These are phyloP conservation scores for Tricholaema leucomelas DNA, from an alignment of 2,113 vertebrate species.

Conservation along the genomic window DNA sequence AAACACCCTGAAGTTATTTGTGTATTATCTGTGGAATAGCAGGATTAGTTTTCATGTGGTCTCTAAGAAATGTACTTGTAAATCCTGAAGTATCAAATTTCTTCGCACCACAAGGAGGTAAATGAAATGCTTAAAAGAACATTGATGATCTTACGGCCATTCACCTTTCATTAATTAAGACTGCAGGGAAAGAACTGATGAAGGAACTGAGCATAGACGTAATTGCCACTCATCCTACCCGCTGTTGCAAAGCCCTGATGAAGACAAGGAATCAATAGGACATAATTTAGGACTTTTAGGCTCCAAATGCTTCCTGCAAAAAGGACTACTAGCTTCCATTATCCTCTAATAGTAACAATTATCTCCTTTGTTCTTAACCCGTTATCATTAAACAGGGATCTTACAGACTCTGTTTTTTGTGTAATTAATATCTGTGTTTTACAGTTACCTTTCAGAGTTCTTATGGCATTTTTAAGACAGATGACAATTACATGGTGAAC, in stretches of 20 bases:
- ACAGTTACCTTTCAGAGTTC: neutral
- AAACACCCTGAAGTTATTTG: neutral
- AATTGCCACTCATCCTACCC: neutral
- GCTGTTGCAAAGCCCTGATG: neutral
- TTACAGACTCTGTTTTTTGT: neutral
- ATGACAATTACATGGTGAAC: neutral
- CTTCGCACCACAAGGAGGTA: neutral
- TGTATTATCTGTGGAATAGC: neutral
- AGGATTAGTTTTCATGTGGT: neutral
- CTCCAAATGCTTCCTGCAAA: neutral
- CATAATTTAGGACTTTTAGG: neutral
- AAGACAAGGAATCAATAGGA: neutral
- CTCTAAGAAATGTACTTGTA: neutral
- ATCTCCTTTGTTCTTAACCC: neutral
- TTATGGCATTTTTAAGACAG: neutral
- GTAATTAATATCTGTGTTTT: neutral
- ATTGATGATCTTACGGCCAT: neutral
- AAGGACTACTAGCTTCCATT: neutral
- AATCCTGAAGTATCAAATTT: neutral
- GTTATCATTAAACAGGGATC: neutral
- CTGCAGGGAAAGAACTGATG: neutral
- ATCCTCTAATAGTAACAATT: neutral
- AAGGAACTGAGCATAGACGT: neutral
- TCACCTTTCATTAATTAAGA: neutral
- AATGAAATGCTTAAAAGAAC: neutral